A percentile compares a stretch with the other conserved stretches of the same genome.
phyloP scores from a whole-genome alignment of 2,888 invertebrate species.

The Melanotus villosus region DNA sequence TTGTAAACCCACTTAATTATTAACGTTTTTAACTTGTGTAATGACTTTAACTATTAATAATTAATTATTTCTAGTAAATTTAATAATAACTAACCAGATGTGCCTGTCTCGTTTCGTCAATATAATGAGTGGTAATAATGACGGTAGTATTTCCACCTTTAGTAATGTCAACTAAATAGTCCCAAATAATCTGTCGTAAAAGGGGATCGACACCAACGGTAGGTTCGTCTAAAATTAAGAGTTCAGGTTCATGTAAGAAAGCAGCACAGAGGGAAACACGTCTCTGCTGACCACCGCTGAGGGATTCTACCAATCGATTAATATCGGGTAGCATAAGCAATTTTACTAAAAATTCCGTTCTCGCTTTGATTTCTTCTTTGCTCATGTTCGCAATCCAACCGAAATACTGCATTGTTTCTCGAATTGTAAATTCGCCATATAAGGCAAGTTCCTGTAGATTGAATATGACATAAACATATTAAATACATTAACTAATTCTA shows the following conservation, averaged over 20 bases:
- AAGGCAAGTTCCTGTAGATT: conserved; percentile 63
- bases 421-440: conserved; percentile 66
- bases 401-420: conserved; percentile 65
- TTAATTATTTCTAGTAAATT: not conserved
- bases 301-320: conserved; percentile 73
- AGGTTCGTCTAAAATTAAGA: too few relatives aligned
- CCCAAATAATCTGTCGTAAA: conserved; percentile 90
- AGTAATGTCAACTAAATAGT: conserved; percentile 84
- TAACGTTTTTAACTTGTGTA: too few relatives aligned
- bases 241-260: conserved; percentile 88
- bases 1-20: too few relatives aligned
- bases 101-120: too few relatives aligned
- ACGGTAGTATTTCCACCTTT: conserved; percentile 83
- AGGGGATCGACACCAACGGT: too few relatives aligned
- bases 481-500: not conserved
- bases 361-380: conserved; percentile 58
- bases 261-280: conserved; percentile 92
- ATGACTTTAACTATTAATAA: too few relatives aligned
- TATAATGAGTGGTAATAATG: conserved; percentile 90
- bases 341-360: conserved; percentile 16
- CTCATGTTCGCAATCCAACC: conserved; percentile 65
- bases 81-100: conserved; percentile 74
- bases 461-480: too few relatives aligned
- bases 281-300: conserved; percentile 92
- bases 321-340: conserved; percentile 60